These are phyloP conservation scores for Heliocidaris tuberculata DNA, from an alignment of 35 echinoderm and acorn worm species.

Conservation along the genomic window DNA sequence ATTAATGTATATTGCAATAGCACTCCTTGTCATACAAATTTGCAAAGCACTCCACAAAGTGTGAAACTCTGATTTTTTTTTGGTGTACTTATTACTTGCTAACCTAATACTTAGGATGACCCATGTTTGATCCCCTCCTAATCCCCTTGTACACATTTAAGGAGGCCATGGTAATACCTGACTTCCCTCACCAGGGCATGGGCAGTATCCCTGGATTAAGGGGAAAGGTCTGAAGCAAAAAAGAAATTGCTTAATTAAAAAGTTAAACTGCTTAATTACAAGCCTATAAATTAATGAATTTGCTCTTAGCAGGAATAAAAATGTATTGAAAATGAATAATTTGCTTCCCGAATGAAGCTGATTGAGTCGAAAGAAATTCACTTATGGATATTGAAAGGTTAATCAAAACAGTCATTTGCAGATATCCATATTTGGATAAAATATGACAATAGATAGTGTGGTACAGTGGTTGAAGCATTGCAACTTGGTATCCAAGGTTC, in stretches of 20 bases:
- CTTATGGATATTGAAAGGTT: too few relatives aligned
- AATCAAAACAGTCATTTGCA: too few relatives aligned
- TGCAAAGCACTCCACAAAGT: too few relatives aligned
- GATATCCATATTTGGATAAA: too few relatives aligned
- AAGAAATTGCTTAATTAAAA: background rate
- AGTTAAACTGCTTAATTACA: too few relatives aligned
- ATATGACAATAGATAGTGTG: too few relatives aligned
- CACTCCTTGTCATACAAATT: too few relatives aligned
- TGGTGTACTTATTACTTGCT: background rate
- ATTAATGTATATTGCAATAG: too few relatives aligned
- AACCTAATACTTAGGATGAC: background rate
- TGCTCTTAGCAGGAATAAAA: too few relatives aligned
- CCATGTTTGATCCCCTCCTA: background rate
- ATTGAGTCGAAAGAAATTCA: background rate
- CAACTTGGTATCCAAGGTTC: background rate
- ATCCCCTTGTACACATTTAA: background rate
- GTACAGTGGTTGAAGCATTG: background rate
- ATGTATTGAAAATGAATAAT: too few relatives aligned
- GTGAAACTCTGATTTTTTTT: too few relatives aligned
- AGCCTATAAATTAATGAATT: too few relatives aligned
- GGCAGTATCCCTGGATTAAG: background rate
- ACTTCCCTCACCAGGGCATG: background rate
- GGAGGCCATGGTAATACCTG: background rate
- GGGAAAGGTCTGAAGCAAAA: background rate
- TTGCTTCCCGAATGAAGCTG: background rate